A percentile compares a stretch with the other conserved stretches of the same genome.
These are phyloP conservation scores for Tetheella fluctuosa DNA, from an alignment of 2,888 invertebrate genomes.

Conservation along the genomic window DNA sequence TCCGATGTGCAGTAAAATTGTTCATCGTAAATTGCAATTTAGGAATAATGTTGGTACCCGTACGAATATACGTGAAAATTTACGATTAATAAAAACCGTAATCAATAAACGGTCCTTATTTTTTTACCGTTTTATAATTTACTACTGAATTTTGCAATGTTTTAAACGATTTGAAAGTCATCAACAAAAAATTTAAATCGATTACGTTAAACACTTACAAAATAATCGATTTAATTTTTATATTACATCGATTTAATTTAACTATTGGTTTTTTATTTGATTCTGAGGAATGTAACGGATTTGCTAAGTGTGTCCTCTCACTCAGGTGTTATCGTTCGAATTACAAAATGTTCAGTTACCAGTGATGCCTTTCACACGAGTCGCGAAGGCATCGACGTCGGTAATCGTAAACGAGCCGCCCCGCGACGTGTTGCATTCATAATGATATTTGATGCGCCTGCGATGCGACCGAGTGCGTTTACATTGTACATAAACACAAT, in stretches of 20 bases:
- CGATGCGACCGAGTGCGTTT: slow-evolving; percentile 36
- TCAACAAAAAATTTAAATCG: slow-evolving; percentile 9
- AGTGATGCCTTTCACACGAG: slow-evolving; percentile 45
- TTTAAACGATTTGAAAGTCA: slow-evolving; percentile 3
- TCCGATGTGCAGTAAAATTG: slow-evolving; percentile 11
- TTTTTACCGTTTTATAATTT: slow-evolving; percentile 7
- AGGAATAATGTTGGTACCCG: slow-evolving; percentile 33
- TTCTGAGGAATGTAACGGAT: slow-evolving; percentile 13
- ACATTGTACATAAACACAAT: slow-evolving; percentile 28
- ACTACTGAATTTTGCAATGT: slow-evolving; percentile 16
- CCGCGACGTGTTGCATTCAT: slow-evolving; percentile 47
- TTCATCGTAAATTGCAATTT: slow-evolving; percentile 53
- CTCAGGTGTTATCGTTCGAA: background rate
- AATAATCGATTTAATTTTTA: slow-evolving; percentile 10
- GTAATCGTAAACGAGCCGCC: slow-evolving; percentile 47
- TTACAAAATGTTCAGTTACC: slow-evolving; percentile 28
- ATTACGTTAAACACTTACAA: slow-evolving; percentile 11
- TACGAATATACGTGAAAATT: slow-evolving; percentile 38
- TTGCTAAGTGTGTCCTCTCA: slow-evolving; percentile 12
- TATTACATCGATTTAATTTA: slow-evolving; percentile 10
- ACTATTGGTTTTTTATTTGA: slow-evolving; percentile 11
- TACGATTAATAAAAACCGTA: slow-evolving; percentile 41
- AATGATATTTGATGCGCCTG: slow-evolving; percentile 49
- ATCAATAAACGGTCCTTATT: slow-evolving; percentile 3
- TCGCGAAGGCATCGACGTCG: slow-evolving; percentile 30